Conservation (phyloP, 1,140 invertebrate species). For the Drosophila neocordata region DNA sequence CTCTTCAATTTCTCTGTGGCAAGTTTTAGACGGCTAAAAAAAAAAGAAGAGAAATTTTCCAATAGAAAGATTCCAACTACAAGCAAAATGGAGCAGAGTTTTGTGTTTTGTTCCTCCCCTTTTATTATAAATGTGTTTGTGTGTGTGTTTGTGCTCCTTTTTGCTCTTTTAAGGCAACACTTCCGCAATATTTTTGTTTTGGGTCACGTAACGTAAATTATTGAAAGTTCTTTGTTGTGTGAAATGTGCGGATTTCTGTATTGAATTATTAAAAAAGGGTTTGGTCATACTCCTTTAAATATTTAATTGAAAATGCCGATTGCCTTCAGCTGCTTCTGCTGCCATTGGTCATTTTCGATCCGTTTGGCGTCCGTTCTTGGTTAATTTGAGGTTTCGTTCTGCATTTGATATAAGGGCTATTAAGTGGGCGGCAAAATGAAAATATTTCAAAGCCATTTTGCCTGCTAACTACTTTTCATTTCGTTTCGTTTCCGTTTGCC, state of each 20-base stretch:
- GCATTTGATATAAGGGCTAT: slow-evolving; percentile 39
- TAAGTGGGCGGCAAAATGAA: slow-evolving; percentile 21
- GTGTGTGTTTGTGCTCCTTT: not conserved
- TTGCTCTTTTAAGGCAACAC: slow-evolving; percentile 27
- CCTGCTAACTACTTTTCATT: slow-evolving; percentile 47
- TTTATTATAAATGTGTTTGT: not conserved
- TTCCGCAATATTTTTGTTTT: slow-evolving; percentile 32
- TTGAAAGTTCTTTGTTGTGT: slow-evolving; percentile 55
- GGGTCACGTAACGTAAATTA: slow-evolving; percentile 60
- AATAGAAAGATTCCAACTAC: slow-evolving; percentile 34
- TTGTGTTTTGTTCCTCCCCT: slow-evolving; percentile 1
- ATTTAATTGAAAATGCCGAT: slow-evolving; percentile 59
- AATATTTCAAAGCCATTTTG: slow-evolving; percentile 52
- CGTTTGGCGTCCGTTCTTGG: slow-evolving; percentile 19
- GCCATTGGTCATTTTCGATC: slow-evolving; percentile 4
- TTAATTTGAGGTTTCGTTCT: slow-evolving; percentile 57
- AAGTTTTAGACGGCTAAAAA: slow-evolving; percentile 46
- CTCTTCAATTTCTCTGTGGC: slow-evolving; percentile 30
- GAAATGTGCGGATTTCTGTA: slow-evolving; percentile 50
- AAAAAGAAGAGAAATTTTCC: slow-evolving; percentile 8
- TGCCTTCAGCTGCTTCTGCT: slow-evolving; percentile 21
- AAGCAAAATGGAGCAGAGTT: slow-evolving; percentile 10
- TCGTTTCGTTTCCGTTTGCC: slow-evolving; percentile 18
- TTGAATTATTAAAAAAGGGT: slow-evolving; percentile 66
- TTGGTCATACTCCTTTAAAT: slow-evolving; percentile 44